Evolutionary conservation across 2,797 vertebrate genomes (phyloP), one percentile per base, ranked within the genome.

Genomic region (Tragelaphus eurycerus): DNA sequence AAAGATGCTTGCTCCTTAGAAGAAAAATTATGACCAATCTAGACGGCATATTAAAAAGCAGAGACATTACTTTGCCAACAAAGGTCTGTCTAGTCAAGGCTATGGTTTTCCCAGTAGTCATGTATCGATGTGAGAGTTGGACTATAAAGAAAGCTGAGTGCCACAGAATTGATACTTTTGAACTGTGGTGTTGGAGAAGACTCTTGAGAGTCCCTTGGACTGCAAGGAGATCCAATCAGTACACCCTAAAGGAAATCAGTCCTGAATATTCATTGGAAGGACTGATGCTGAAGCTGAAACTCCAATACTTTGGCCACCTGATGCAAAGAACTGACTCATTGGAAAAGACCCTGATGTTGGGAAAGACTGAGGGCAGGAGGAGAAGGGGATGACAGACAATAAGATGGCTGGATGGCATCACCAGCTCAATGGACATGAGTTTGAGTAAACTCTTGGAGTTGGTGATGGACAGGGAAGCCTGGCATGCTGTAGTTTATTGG

Each of bases 41-140:
- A 67, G 64, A 38, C 0, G 0, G 9, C n/a, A 67, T 67, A 21
- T 67, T 34, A 21, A 67, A 21, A 34, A 21, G n/a, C 64, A 67
- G 64, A 67, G 64, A 34, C 16, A 67, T 34, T 67, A 34, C 64
- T 34, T 67, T 67, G 17, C n/a, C n/a, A 34, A 67, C n/a, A 34
- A 67, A 67, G 2, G n/a, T 67, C n/a, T 0, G 0, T 67, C 9
- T 67, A 34, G n/a, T 67, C 1, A 67, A 34, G n/a, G n/a, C 9
- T 67, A 34, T 67, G 4, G 64, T 67, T 67, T 67, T 34, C 34
- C 64, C 64, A 21, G n/a, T 67, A 4, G 17, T 67, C 64, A 67
- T 21, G n/a, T 67, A 67, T 34, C n/a, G n/a, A 67, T 67, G 4
- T 67, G 17, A 67, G 0, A 34, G n/a, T 21, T 67, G 64, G 17